Base-by-base conservation (phyloP, 1,140 invertebrate genomes). In the Coptotermes formosanus region DNA sequence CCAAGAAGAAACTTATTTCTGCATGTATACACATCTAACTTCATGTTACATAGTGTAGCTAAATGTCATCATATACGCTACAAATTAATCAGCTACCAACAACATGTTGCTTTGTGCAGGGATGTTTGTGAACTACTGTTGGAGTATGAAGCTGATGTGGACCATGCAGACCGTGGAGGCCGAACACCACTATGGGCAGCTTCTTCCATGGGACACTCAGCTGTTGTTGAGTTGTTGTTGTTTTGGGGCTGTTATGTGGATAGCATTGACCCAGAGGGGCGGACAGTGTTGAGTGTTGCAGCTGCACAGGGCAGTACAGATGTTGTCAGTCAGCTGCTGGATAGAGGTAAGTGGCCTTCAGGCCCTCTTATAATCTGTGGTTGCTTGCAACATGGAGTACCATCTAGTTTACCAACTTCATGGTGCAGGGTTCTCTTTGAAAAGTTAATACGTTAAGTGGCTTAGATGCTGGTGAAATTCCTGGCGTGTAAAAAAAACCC, bases 221-320 rank as follows among this genome's bases (percentile, higher is more conserved):
- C 94, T 30, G 96, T 97, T 43, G 96, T 97, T 3, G 94, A 94
- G 75, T 91, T 97, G 69, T 90, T 98, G 44, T 91, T 98, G 48
- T 97, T 97, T 90, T 97, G 96, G 96, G 96, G 97, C 43, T 97
- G 96, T 88, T 96, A 96, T 89, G 95, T 97, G 38, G 97, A 98
- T 91, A 95, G 95, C 86, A 97, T 98, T 89, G 97, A 98, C 90
- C 94, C 94, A 30, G 97, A 98, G 91, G 98, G 98, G 38, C 93
- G 97, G 69, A 99, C 97, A 0, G 97, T 97, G 23, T 91, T 97
- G 0, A 96, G 95, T 85, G 96, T 97, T 3, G 97, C 97, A 3
- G 96, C 97, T 30, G 96, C 96, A 11, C 96, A 98, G 91, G 97
- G 97, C 88, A 93, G 92, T 88, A 92, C 92, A 0, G 96, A 97